Conservation (phyloP, 2,888 invertebrate species). For the Lathronympha strigana region DNA sequence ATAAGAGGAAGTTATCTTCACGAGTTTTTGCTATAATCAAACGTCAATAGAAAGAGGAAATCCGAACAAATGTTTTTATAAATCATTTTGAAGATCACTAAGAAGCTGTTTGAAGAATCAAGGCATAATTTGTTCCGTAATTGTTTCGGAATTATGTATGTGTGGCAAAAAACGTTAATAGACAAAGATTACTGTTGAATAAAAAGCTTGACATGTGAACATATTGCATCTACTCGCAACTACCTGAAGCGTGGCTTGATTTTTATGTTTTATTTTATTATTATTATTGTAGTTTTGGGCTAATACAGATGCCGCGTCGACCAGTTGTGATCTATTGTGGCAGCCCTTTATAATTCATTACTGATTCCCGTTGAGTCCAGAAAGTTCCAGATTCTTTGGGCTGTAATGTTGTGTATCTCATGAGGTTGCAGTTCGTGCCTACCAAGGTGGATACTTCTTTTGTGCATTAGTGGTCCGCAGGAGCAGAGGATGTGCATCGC, state of each 20-base stretch:
- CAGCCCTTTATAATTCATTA: no score
- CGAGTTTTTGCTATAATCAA: constrained; percentile 40
- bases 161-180: constrained; percentile 23
- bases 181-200: constrained; percentile 19
- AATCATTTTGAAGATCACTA: constrained; percentile 30
- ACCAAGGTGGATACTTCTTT: no score
- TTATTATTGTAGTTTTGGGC: no score
- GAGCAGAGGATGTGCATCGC: no score
- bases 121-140: constrained; percentile 37
- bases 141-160: constrained; percentile 30
- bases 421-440: no score
- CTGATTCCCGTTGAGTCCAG: no score
- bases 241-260: constrained; percentile 6
- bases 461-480: no score
- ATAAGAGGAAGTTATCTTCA: constrained; percentile 35
- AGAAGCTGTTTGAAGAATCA: constrained; percentile 31
- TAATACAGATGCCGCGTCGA: no score
- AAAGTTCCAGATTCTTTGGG: no score
- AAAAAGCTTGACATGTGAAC: constrained; percentile 11
- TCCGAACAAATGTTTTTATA: constrained; percentile 39
- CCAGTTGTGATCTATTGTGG: no score
- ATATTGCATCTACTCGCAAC: constrained; percentile 4
- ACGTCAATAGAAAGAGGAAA: constrained; percentile 42
- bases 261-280: no score
- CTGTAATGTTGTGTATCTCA: no score